These are phyloP conservation scores for Rapana venosa DNA, from an alignment of 2,888 invertebrate genomes.

Conservation along the genomic window DNA sequence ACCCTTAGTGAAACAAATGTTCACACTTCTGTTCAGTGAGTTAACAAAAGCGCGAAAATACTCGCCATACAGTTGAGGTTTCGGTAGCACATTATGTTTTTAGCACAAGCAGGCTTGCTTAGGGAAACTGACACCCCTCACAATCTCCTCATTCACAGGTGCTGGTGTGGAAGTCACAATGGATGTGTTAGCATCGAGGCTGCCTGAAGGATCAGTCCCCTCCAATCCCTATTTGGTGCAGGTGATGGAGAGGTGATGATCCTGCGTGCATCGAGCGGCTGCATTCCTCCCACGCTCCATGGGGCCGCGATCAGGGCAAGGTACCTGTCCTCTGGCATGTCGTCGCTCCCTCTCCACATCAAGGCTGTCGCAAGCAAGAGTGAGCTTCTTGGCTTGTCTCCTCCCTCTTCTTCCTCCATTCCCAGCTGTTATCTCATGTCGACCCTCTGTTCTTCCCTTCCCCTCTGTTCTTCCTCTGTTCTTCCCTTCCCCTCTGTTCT, in stretches of 20 bases:
- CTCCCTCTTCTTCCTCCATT: neutral
- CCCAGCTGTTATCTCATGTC: neutral
- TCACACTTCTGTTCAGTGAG: neutral
- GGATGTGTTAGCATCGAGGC: no score
- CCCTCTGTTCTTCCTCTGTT: no score
- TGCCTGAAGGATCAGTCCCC: no score
- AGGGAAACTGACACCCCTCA: no score
- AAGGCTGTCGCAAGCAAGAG: slow-evolving; percentile 62
- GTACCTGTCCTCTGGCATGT: slow-evolving; percentile 74
- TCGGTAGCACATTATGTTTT: neutral
- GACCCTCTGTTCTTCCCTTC: no score
- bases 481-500: no score
- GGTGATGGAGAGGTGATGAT: no score
- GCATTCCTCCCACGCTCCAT: slow-evolving; percentile 66
- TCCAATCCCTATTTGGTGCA: no score
- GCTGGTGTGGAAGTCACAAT: slow-evolving; percentile 74
- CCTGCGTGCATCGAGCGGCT: slow-evolving; percentile 76
- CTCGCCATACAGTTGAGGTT: no score
- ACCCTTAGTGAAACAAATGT: no score
- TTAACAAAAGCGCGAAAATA: neutral
- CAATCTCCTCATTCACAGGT: slow-evolving; percentile 62
- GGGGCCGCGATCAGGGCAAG: slow-evolving; percentile 59
- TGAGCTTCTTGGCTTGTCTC: slow-evolving; percentile 34
- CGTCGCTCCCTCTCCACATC: slow-evolving; percentile 74
- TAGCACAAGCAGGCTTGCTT: no score